Evolutionary conservation across 2,888 invertebrate species (phyloP).

Genomic region (Girardia tigrina): DNA sequence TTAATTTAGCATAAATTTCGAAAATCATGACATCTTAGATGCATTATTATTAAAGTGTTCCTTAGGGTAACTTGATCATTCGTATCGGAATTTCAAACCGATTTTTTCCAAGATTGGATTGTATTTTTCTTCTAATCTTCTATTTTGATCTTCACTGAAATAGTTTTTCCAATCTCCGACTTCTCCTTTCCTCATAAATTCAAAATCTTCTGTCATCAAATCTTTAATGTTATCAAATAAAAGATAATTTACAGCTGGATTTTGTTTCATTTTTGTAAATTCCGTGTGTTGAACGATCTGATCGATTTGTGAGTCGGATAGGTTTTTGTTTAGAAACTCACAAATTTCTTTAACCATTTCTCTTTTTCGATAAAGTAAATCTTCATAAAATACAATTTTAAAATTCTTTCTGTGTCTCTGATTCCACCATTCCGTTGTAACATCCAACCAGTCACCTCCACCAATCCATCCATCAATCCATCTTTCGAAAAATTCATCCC

Average conservation of each 20-base stretch:
- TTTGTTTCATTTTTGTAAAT: slow-evolving; percentile 17
- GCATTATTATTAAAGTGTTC: too few species aligned
- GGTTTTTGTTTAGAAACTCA: slow-evolving; percentile 32
- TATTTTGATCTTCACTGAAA: slow-evolving; percentile 27
- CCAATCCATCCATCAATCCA: slow-evolving; percentile 33
- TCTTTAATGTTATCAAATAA: neutral
- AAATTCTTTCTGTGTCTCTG: neutral
- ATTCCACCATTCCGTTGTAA: slow-evolving; percentile 28
- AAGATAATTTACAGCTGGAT: slow-evolving; percentile 26
- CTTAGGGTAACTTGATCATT: too few species aligned
- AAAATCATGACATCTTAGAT: too few species aligned
- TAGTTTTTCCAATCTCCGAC: slow-evolving; percentile 30
- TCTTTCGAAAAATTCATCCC: slow-evolving; percentile 25
- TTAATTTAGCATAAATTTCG: too few species aligned
- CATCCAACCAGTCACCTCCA: slow-evolving; percentile 27
- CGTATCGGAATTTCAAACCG: slow-evolving; percentile 33
- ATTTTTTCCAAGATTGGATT: slow-evolving; percentile 26
- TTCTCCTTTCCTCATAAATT: slow-evolving; percentile 31
- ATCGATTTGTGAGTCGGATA: neutral
- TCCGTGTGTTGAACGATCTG: neutral
- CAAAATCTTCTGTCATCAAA: slow-evolving; percentile 16
- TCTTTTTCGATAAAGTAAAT: slow-evolving; percentile 33
- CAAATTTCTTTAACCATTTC: slow-evolving; percentile 28
- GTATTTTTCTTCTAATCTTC: slow-evolving; percentile 31
- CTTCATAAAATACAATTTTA: slow-evolving; percentile 34